phyloP scores from a whole-genome alignment of 2,113 vertebrate genomes.

The Coptodon rendalli region DNA sequence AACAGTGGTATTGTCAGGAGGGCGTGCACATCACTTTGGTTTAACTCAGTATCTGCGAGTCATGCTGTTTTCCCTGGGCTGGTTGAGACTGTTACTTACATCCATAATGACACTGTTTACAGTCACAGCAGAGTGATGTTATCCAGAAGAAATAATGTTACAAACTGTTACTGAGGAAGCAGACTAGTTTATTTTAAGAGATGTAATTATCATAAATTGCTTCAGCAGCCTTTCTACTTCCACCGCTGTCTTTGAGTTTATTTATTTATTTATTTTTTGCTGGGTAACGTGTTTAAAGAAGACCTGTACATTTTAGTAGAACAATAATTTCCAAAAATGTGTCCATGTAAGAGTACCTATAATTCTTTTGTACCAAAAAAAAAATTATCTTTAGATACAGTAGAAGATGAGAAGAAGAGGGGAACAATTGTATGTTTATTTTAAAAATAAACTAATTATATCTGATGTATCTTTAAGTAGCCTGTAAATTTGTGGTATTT shows the following conservation, averaged over 20 bases:
- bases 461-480: background rate
- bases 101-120: constrained; percentile 8
- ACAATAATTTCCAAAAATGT: background rate
- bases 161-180: background rate
- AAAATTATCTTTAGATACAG: background rate
- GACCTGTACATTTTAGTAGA: background rate
- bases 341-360: background rate
- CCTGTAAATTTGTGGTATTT: background rate
- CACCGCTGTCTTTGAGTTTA: background rate
- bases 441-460: background rate
- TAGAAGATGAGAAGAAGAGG: background rate
- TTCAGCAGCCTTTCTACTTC: background rate
- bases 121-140: background rate
- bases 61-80: background rate
- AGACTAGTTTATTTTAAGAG: background rate
- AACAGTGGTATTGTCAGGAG: background rate
- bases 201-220: background rate
- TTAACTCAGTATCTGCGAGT: background rate
- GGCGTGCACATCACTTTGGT: background rate
- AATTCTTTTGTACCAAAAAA: background rate
- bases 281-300: background rate
- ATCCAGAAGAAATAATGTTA: background rate
- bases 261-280: background rate
- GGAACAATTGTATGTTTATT: background rate
- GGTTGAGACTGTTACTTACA: background rate